These are phyloP conservation scores for Phaethornis superciliosus DNA, from an alignment of 2,113 vertebrate species.

Conservation along the genomic window DNA sequence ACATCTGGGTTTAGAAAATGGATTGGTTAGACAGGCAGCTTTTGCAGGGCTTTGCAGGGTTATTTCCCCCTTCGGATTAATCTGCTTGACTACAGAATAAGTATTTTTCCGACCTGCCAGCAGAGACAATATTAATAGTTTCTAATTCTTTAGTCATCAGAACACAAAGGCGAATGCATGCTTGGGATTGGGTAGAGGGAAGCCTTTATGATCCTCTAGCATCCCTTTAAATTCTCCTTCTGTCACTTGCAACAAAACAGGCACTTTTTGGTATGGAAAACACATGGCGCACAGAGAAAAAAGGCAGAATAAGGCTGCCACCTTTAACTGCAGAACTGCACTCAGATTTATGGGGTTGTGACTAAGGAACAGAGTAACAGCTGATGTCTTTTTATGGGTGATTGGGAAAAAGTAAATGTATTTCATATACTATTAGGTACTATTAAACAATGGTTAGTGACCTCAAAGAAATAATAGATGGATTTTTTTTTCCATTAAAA, in stretches of 20 bases:
- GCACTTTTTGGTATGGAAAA: conserved; percentile 57
- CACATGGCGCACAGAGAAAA: conserved; percentile 44
- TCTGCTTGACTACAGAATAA: conserved; percentile 24
- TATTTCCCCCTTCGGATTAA: conserved; percentile 60
- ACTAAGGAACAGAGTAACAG: conserved; percentile 16
- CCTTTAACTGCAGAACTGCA: conserved; percentile 14
- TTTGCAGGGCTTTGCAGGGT: conserved; percentile 46
- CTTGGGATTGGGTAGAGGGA: conserved; percentile 12
- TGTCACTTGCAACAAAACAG: conserved; percentile 62
- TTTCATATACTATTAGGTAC: conserved; percentile 17
- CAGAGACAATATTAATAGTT: conserved; percentile 67
- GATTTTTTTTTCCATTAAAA: conserved; percentile 48
- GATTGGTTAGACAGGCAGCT: conserved; percentile 29
- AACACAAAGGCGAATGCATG: conserved; percentile 23
- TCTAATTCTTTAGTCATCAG: conserved; percentile 68
- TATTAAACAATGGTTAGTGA: conserved; percentile 13
- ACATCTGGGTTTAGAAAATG: conserved; percentile 51
- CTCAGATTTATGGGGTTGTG: conserved; percentile 38
- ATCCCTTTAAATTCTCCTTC: conserved; percentile 58
- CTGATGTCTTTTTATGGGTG: conserved; percentile 23
- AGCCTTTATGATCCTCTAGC: conserved; percentile 50
- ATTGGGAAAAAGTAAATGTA: conserved; percentile 16
- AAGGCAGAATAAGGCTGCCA: conserved; percentile 47
- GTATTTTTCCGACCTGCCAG: conserved; percentile 69
- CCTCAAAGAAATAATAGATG: conserved; percentile 17